Conservation (phyloP, 2,888 invertebrate species). For the Hoplodrina ambigua region DNA sequence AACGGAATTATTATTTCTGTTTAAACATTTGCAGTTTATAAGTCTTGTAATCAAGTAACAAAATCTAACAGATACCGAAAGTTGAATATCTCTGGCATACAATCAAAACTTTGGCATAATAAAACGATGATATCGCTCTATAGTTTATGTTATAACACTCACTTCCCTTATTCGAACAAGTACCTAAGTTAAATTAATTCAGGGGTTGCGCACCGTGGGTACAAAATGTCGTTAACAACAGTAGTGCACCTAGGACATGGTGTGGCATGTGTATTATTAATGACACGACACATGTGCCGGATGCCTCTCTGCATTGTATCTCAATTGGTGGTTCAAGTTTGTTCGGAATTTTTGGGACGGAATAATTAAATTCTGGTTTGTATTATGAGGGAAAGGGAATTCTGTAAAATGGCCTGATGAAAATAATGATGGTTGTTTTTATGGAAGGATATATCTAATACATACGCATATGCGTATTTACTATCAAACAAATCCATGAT, state of each 20-base stretch:
- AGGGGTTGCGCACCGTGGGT: constrained; percentile 54
- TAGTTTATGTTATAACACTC: constrained; percentile 43
- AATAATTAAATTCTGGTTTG: constrained; percentile 32
- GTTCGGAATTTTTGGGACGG: constrained; percentile 25
- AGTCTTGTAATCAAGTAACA: constrained; percentile 18
- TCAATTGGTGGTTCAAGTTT: constrained; percentile 33
- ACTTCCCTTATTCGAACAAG: constrained; percentile 53
- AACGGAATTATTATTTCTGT: constrained; percentile 1
- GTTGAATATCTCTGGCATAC: constrained; percentile 33
- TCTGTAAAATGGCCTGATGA: background rate
- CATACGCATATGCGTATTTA: background rate
- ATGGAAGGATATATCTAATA: background rate
- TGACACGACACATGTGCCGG: constrained; percentile 59
- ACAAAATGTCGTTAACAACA: constrained; percentile 76
- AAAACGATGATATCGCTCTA: constrained; percentile 42
- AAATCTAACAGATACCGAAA: constrained; percentile 33
- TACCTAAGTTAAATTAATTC: constrained; percentile 60
- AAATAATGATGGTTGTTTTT: background rate
- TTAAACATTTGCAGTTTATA: constrained; percentile 11
- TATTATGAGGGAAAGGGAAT: constrained; percentile 4
- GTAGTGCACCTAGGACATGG: constrained; percentile 70
- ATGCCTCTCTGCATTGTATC: constrained; percentile 36
- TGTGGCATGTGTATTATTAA: constrained; percentile 71
- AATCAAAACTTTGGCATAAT: constrained; percentile 51
- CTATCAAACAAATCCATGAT: background rate